Conservation (phyloP, 2,888 invertebrate genomes). For the Hyposoter dolosus region DNA sequence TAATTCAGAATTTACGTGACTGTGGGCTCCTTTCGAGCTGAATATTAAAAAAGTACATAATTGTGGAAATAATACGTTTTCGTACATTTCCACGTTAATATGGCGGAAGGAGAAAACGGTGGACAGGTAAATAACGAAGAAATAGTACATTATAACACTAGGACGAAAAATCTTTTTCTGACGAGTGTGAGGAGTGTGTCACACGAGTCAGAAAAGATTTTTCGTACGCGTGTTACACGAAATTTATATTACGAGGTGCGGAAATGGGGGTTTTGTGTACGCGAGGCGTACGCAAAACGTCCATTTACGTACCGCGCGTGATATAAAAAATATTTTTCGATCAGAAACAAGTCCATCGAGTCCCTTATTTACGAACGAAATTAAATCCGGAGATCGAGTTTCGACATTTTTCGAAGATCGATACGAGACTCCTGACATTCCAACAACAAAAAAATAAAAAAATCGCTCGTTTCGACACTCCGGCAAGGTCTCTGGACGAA, state of each 20-base stretch:
- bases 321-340: neutral
- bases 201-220: no score
- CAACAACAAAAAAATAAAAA: neutral
- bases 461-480: neutral
- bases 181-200: no score
- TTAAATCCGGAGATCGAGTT: neutral
- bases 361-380: neutral
- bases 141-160: no score
- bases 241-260: no score
- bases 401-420: neutral
- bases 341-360: neutral
- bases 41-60: neutral
- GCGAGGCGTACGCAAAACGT: no score
- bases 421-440: neutral
- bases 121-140: conserved; percentile 4
- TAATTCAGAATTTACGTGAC: conserved; percentile 8
- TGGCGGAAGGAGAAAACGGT: neutral
- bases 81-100: neutral
- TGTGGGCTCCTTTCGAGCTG: neutral
- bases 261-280: no score
- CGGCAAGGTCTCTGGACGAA: neutral
- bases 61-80: neutral
- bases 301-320: no score
- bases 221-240: no score
- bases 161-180: no score